Conservation (phyloP, 1,140 invertebrate genomes). For the Drosophila yakuba region DNA sequence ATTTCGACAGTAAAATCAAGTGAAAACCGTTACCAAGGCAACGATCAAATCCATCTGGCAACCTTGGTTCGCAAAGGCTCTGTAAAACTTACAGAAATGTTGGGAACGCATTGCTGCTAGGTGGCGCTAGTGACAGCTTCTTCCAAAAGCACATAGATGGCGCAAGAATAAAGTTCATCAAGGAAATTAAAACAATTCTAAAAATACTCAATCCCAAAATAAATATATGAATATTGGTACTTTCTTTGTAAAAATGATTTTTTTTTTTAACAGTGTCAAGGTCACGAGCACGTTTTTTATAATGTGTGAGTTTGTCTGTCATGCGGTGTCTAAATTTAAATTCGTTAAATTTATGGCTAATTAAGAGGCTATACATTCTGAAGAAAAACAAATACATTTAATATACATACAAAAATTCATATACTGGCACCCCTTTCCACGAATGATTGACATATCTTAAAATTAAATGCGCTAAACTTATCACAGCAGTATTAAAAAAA, state of each 20-base stretch:
- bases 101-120: neutral
- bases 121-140: neutral
- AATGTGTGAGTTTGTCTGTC: conserved; percentile 1
- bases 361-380: neutral
- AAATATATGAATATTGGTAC: neutral
- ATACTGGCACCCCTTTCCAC: neutral
- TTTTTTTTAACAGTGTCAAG: conserved; percentile 52
- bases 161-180: neutral
- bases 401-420: neutral
- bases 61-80: neutral
- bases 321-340: conserved; percentile 56
- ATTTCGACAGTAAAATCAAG: conserved; percentile 40
- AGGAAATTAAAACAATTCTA: neutral
- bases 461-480: too few species aligned
- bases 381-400: neutral
- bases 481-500: too few species aligned
- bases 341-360: conserved; percentile 10
- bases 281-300: conserved; percentile 53
- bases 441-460: neutral
- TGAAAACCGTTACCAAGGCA: conserved; percentile 50
- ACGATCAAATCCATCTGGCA: conserved; percentile 12
- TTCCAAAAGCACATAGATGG: conserved; percentile 10
- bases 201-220: neutral
- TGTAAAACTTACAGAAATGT: neutral
- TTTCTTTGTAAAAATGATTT: neutral